A percentile compares a stretch with the other conserved stretches of the same genome.
These are phyloP conservation scores for Diabrotica virgifera DNA, from an alignment of 1,140 invertebrate genomes.

Conservation along the genomic window DNA sequence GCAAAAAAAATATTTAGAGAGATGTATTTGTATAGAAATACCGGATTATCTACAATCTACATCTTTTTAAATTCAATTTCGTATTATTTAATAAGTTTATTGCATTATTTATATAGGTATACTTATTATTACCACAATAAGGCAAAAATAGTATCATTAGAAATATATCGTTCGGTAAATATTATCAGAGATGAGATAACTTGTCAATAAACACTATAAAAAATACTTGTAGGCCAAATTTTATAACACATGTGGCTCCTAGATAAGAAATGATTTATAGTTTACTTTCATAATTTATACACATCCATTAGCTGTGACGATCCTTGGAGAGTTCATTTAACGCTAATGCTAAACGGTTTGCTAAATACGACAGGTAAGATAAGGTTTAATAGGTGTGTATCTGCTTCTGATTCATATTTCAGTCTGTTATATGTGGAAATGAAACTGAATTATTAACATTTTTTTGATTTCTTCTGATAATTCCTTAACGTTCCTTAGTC, in stretches of 20 bases:
- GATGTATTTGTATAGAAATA: too few species aligned
- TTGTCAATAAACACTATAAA: conserved; percentile 22
- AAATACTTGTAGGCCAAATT: conserved; percentile 21
- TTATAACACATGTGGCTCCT: conserved; percentile 23
- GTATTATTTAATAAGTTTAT: not conserved
- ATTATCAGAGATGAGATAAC: conserved; percentile 19
- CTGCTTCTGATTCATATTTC: too few species aligned
- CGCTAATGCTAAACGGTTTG: too few species aligned
- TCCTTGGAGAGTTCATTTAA: too few species aligned
- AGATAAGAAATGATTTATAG: conserved; percentile 21
- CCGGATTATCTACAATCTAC: not conserved
- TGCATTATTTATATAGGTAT: too few species aligned
- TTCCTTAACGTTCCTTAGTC: too few species aligned
- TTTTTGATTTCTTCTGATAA: too few species aligned
- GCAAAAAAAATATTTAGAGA: not conserved
- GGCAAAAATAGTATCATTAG: not conserved
- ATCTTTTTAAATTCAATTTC: conserved; percentile 8
- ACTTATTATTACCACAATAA: not conserved
- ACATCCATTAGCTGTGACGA: not conserved
- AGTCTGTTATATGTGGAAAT: too few species aligned
- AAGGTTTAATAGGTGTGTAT: too few species aligned
- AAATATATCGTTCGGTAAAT: conserved; percentile 13
- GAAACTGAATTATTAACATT: too few species aligned
- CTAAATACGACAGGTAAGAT: too few species aligned
- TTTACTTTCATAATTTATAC: not conserved